Base-by-base conservation (phyloP, 2,113 vertebrate genomes). In the human (Homo sapiens) region DNA sequence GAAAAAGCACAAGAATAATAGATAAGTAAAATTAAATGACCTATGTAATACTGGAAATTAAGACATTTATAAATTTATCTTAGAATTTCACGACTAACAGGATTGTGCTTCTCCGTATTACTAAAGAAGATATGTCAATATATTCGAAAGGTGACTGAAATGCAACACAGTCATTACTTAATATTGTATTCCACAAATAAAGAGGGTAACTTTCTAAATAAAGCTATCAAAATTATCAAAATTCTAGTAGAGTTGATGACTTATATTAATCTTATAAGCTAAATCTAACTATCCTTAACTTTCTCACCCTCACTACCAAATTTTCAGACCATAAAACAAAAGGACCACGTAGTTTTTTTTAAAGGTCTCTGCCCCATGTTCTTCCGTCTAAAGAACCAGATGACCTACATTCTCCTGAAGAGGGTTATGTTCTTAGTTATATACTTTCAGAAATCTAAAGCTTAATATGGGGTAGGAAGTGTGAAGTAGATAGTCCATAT, bases 281-380 rank as follows among this genome's bases (percentile, higher is more conserved):
- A 94, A 95, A 70, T 52, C 30, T 76, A 76, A 83, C 79, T 78
- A 55, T 48, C 27, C 48, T 86, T 70, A 94, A 76, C 13, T 95
- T 87, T 68, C 59, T 12, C 30, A 75, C 20, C 12, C 38, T 1
- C 61, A 68, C 3, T 8, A 30, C 27, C 40, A 95, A 50, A 79
- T 85, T 52, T 91, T 8, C 32, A 83, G 76, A 83, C 40, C 72
- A 66, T 20, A 72, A 70, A 59, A 70, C 32, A 64, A 68, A 93
- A 79, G 72, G 38, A 6, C n/a, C 30, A 73, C 4, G 35, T 8
- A 75, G 20, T 64, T 32, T 82, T 68, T 83, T 81, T 93, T 43
- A 64, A 94, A 85, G 32, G 45, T 3, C 35, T 72, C 27, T 70
- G 40, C 40, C 75, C 55, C 43, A 43, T 8, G 32, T 57, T 52